Percentiles rank a stretch among this genome's conserved stretches.
These are phyloP conservation scores for Microctenopoma stevenorrisi DNA, from an alignment of 2,797 vertebrate species.

Conservation along the genomic window DNA sequence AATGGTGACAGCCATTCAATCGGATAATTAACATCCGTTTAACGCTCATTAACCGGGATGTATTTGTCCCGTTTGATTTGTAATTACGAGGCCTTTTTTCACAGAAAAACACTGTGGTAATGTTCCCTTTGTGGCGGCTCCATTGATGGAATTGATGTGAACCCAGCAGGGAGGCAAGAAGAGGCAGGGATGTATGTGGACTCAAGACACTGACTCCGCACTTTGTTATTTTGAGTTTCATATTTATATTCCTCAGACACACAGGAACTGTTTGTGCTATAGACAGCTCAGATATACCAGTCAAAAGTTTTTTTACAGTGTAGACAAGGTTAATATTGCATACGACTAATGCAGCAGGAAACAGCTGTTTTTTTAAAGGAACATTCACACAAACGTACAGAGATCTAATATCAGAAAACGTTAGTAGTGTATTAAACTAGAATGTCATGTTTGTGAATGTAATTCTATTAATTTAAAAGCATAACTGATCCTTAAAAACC, in stretches of 20 bases:
- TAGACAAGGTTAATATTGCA: no score
- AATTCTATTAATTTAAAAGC: no score
- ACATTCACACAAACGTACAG: no score
- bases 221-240: conserved; percentile 5
- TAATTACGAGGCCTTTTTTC: conserved; percentile 76
- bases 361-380: no score
- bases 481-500: no score
- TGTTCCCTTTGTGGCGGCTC: conserved; percentile 70
- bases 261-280: conserved; percentile 6
- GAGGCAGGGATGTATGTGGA: conserved; percentile 25
- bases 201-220: conserved; percentile 6
- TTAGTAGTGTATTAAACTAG: no score
- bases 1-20: conserved; percentile 84
- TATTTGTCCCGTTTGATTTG: conserved; percentile 83
- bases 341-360: no score
- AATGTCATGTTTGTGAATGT: no score
- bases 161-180: conserved; percentile 53
- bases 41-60: conserved; percentile 82
- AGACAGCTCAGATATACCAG: background rate
- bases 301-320: no score
- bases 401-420: no score
- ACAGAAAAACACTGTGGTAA: conserved; percentile 72
- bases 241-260: background rate
- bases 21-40: conserved; percentile 85
- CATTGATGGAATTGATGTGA: conserved; percentile 76